Percentiles rank a stretch among this genome's conserved stretches.
These are phyloP conservation scores for Sinhomidia bicolor DNA, from an alignment of 2,888 invertebrate species.

Conservation along the genomic window DNA sequence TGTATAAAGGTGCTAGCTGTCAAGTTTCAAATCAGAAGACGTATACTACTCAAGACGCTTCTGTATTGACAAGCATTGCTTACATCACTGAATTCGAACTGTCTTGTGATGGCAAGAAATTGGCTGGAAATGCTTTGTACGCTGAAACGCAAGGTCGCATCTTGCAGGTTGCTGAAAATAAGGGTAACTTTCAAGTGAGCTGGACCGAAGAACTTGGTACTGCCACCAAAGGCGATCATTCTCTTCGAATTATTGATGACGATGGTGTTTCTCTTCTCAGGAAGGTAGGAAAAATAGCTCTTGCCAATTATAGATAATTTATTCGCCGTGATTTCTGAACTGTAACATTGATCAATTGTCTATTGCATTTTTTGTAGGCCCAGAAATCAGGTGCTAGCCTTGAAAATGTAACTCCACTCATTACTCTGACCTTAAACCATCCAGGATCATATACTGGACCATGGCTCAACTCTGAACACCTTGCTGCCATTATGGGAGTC, in stretches of 20 bases:
- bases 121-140: constrained; percentile 81
- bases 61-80: constrained; percentile 93
- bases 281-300: constrained; percentile 87
- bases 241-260: constrained; percentile 93
- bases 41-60: constrained; percentile 96
- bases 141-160: constrained; percentile 83
- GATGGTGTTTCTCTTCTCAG: constrained; percentile 94
- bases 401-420: constrained; percentile 83
- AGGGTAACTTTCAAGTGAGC: constrained; percentile 86
- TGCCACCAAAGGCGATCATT: constrained; percentile 90
- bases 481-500: constrained; percentile 90
- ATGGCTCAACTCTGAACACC: constrained; percentile 94
- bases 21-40: constrained; percentile 88
- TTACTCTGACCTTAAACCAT: constrained; percentile 88
- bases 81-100: constrained; percentile 95
- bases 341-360: constrained; percentile 26
- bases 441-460: constrained; percentile 93
- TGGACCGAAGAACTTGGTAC: constrained; percentile 95
- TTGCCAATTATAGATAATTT: too few species aligned
- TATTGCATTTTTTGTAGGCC: constrained; percentile 51
- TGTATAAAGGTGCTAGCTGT: constrained; percentile 47
- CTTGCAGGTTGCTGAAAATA: constrained; percentile 74
- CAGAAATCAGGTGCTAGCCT: constrained; percentile 74
- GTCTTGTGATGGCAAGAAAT: constrained; percentile 84
- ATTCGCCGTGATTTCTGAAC: too few species aligned